Percentiles rank a stretch among this genome's conserved stretches.
These are phyloP conservation scores for Tachina grossa DNA, from an alignment of 2,888 invertebrate genomes.

Conservation along the genomic window DNA sequence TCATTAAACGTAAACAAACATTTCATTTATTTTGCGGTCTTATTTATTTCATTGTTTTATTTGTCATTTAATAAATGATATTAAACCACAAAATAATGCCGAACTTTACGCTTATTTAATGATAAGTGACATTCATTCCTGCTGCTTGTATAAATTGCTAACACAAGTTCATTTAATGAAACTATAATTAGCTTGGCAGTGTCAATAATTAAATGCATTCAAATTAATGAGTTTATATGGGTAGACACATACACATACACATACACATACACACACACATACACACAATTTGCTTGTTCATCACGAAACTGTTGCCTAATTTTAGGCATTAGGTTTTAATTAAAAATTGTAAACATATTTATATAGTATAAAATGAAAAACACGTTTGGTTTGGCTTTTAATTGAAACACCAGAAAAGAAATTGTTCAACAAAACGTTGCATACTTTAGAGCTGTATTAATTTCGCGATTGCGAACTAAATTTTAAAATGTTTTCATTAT, in stretches of 20 bases:
- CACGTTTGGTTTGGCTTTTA: neutral
- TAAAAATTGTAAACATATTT: neutral
- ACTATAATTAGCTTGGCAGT: conserved; percentile 45
- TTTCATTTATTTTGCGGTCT: conserved; percentile 51
- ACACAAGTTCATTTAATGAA: conserved; percentile 33
- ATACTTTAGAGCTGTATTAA: neutral
- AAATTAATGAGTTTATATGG: conserved; percentile 34
- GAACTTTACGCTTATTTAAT: conserved; percentile 10
- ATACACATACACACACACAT: neutral
- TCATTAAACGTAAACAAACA: neutral
- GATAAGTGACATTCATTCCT: conserved; percentile 24
- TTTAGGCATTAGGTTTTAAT: conserved; percentile 10
- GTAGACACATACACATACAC: neutral
- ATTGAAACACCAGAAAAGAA: neutral
- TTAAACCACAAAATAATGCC: conserved; percentile 34
- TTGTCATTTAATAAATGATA: conserved; percentile 44
- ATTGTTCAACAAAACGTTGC: neutral
- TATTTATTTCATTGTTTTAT: neutral
- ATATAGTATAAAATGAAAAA: neutral
- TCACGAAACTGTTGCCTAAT: conserved; percentile 16
- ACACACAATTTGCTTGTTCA: neutral
- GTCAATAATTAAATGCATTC: conserved; percentile 31
- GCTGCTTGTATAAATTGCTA: conserved; percentile 19
- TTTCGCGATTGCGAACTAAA: neutral
- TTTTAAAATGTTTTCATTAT: too few species aligned